Evolutionary conservation across 2,797 vertebrate genomes (phyloP).

Genomic region (Notamacropus eugenii): DNA sequence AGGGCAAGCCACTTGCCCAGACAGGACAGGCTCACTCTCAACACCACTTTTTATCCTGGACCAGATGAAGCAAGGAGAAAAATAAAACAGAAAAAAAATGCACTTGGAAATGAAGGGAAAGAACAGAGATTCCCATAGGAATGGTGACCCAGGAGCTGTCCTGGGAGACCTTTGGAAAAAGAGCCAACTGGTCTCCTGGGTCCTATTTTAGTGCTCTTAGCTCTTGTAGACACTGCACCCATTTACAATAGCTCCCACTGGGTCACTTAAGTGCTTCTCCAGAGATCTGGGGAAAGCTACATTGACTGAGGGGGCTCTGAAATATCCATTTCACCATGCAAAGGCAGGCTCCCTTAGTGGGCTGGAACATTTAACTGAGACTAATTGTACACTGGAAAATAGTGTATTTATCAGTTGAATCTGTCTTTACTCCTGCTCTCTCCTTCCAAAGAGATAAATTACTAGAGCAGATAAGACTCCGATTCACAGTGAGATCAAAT

Average conservation of each 20-base stretch:
- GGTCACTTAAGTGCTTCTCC: slow-evolving; percentile 8
- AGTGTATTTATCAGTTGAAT: slow-evolving; percentile 61
- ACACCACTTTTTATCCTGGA: slow-evolving; percentile 54
- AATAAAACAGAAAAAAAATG: not conserved
- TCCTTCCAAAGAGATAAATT: slow-evolving; percentile 79
- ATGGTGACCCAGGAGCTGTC: slow-evolving; percentile 76
- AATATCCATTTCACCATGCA: slow-evolving; percentile 56
- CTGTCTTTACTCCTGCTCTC: slow-evolving; percentile 66
- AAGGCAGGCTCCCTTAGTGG: slow-evolving; percentile 14
- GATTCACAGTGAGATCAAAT: slow-evolving; percentile 75
- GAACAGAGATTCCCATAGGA: slow-evolving; percentile 39
- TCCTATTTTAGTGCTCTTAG: not conserved
- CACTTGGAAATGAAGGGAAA: slow-evolving; percentile 49
- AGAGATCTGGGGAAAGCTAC: not conserved
- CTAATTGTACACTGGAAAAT: slow-evolving; percentile 63
- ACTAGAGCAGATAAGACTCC: slow-evolving; percentile 78
- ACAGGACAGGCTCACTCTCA: not conserved
- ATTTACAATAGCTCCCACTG: slow-evolving; percentile 47
- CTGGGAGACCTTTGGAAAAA: slow-evolving; percentile 63
- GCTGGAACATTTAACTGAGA: slow-evolving; percentile 59
- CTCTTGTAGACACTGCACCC: slow-evolving; percentile 23
- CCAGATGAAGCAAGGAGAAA: slow-evolving; percentile 47
- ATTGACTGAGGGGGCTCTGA: slow-evolving; percentile 39
- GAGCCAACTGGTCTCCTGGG: not conserved
- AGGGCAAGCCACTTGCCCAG: slow-evolving; percentile 64